Conservation (phyloP, 2,888 invertebrate genomes). For the Diloba caeruleocephala region DNA sequence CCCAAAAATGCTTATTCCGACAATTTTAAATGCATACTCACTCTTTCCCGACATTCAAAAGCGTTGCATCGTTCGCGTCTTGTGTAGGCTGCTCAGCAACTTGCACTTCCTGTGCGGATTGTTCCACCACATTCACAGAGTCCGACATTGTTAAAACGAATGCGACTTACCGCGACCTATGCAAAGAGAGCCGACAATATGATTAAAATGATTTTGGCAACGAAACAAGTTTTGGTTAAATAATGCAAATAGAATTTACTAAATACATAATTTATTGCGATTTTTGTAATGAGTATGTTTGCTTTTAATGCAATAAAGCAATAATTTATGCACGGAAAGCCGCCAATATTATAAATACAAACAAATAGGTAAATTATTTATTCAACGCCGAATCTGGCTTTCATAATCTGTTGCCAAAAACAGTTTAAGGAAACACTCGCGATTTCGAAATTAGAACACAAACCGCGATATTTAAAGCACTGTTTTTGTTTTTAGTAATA, state of each 20-base stretch:
- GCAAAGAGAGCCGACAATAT: slow-evolving; percentile 27
- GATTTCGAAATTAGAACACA: slow-evolving; percentile 16
- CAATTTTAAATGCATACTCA: no score
- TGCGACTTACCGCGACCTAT: slow-evolving; percentile 56
- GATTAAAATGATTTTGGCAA: slow-evolving; percentile 46
- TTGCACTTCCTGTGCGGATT: slow-evolving; percentile 24
- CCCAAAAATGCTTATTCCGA: no score
- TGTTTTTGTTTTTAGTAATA: background rate
- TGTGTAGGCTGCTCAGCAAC: slow-evolving; percentile 44
- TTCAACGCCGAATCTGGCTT: no score
- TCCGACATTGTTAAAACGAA: slow-evolving; percentile 69
- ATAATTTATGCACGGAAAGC: no score
- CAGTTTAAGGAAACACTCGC: slow-evolving; percentile 49
- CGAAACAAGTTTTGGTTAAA: background rate
- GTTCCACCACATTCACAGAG: slow-evolving; percentile 73
- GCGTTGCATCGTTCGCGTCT: slow-evolving; percentile 19
- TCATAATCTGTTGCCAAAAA: slow-evolving; percentile 38
- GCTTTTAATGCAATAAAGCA: background rate
- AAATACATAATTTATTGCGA: background rate
- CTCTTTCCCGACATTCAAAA: no score
- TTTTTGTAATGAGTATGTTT: background rate
- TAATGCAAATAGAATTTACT: background rate
- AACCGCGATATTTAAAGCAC: slow-evolving; percentile 4
- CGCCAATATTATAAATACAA: no score
- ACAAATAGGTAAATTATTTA: no score